A percentile compares a stretch with the other conserved stretches of the same genome.
phyloP scores from a whole-genome alignment of 2,113 vertebrate genomes.

The Sylvia atricapilla region DNA sequence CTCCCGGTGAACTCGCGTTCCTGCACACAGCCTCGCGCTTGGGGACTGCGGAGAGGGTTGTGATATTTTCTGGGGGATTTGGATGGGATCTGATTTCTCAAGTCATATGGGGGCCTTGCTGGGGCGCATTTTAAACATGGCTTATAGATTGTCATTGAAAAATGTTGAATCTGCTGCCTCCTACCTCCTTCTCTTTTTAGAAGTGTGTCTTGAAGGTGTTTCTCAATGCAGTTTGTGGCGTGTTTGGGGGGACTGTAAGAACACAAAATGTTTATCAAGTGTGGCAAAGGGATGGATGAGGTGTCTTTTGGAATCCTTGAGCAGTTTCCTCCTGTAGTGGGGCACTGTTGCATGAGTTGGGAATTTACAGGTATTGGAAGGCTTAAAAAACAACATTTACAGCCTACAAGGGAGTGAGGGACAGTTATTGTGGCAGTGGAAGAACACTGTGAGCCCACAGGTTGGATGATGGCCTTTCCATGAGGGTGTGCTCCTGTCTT shows the following conservation, averaged over 20 bases:
- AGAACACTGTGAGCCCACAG: not conserved
- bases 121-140: not conserved
- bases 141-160: not conserved
- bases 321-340: not conserved
- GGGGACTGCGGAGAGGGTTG: not conserved
- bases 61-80: conserved; percentile 19
- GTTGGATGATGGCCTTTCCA: not conserved
- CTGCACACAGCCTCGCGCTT: not conserved
- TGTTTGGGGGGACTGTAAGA: not conserved
- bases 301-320: not conserved
- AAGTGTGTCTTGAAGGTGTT: not conserved
- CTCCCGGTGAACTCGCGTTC: conserved; percentile 12
- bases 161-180: not conserved
- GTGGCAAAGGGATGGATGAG: not conserved
- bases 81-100: not conserved
- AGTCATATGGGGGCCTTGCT: not conserved
- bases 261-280: not conserved
- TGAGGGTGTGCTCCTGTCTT: not conserved
- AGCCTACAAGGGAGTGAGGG: not conserved
- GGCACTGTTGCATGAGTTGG: not conserved
- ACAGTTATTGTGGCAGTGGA: not conserved
- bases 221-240: not conserved
- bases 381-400: not conserved
- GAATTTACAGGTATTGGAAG: not conserved
- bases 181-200: not conserved